phyloP scores from a whole-genome alignment of 2,797 vertebrate genomes.

The Crax fasciolata region DNA sequence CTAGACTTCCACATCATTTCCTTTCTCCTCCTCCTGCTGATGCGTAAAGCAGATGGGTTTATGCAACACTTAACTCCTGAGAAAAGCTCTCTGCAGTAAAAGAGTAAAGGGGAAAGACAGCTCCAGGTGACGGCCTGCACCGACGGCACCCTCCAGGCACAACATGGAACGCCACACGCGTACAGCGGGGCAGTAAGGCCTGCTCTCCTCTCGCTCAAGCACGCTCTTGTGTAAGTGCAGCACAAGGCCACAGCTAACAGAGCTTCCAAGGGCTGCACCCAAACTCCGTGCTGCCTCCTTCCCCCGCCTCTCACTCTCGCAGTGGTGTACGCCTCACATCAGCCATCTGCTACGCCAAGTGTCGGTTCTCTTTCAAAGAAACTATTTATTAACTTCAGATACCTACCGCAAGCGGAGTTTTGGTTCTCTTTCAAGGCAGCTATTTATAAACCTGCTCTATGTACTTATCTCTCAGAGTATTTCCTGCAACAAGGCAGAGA shows the following conservation, averaged over 20 bases:
- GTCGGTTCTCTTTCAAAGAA: slow-evolving; percentile 10
- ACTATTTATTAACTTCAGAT: not conserved
- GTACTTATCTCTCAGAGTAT: not conserved
- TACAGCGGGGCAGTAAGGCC: not conserved
- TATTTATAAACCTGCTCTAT: not conserved
- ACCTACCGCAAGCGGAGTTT: not conserved
- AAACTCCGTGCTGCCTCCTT: not conserved
- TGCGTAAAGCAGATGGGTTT: slow-evolving; percentile 43
- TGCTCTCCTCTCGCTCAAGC: not conserved
- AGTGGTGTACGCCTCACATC: not conserved
- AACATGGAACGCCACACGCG: fast-evolving
- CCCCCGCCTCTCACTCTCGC: not conserved
- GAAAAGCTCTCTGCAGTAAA: not conserved
- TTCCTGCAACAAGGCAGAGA: not conserved
- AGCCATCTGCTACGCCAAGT: not conserved
- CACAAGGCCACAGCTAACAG: not conserved
- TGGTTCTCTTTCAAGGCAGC: not conserved
- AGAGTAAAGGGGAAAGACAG: not conserved
- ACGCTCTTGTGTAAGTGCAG: not conserved
- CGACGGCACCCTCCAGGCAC: not conserved
- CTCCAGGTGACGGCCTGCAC: not conserved
- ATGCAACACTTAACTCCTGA: not conserved
- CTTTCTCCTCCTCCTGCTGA: slow-evolving; percentile 7
- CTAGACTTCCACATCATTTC: slow-evolving; percentile 39
- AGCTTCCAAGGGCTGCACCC: not conserved